Evolutionary conservation across 2,113 vertebrate genomes (phyloP).

Genomic region (Pedionomus torquatus): DNA sequence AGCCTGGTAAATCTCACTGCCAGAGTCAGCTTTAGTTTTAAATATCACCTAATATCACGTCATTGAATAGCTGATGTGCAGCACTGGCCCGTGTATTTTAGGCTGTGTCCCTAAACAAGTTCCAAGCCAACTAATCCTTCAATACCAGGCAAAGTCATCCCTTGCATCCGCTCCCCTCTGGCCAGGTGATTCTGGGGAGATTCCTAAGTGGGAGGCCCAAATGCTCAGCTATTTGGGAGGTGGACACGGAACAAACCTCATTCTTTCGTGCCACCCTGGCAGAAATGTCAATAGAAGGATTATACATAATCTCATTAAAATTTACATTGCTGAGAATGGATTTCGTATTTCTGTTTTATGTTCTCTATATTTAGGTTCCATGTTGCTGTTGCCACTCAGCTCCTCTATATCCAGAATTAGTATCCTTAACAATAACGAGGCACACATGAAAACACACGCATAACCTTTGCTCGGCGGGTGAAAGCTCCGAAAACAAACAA

Average conservation of each 20-base stretch:
- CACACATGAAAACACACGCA: neutral
- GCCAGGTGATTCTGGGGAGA: neutral
- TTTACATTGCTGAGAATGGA: constrained; percentile 11
- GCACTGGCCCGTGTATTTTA: neutral
- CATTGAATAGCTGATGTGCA: neutral
- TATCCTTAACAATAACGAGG: neutral
- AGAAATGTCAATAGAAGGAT: constrained; percentile 4
- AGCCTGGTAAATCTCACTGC: constrained; percentile 11
- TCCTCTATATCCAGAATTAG: neutral
- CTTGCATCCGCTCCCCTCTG: neutral
- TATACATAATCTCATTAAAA: constrained; percentile 14
- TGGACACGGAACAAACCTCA: neutral
- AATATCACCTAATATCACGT: neutral
- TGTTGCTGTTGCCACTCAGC: neutral
- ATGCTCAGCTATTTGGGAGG: neutral
- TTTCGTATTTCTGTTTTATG: neutral
- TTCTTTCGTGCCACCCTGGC: neutral
- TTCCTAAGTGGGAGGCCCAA: neutral
- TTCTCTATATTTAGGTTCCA: constrained; percentile 16
- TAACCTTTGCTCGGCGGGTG: neutral
- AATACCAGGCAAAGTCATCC: neutral
- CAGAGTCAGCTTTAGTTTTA: neutral
- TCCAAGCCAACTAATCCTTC: neutral
- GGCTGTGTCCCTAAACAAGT: neutral
- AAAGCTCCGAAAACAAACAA: neutral